Evolutionary conservation across 92 coral and sea anemone species (phyloP), one percentile per base, ranked within the genome.

Genomic region (Phymanthus crucifer): DNA sequence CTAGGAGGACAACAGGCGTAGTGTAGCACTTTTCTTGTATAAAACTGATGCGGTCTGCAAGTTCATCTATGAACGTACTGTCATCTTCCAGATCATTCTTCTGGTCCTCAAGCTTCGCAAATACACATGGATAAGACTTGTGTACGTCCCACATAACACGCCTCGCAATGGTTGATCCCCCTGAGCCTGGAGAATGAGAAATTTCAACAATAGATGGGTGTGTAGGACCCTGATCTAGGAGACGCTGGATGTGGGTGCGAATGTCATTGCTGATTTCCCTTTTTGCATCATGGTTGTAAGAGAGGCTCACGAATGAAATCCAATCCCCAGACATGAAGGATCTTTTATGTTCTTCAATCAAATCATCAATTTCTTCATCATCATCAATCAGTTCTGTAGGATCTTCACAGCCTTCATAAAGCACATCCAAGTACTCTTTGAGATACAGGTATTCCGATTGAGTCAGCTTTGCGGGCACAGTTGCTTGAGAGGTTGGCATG

Each of bases 71-170:
- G 21, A 91, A 91, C 40, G 54, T 50, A 45, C 18, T 69, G 75
- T 93, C 98, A 35, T 93, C 98, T 33, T 91, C 95, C 24, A 78
- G 78, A 40, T 89, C 90, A 70, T 79, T 50, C 26, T 71, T 74
- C 33, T 89, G 87, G 0, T 82, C 74, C 33, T 78, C 73, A n/a
- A 91, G 65, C 21, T 81, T 88, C n/a, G 71, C 86, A 75, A 88
- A 77, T 1, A 93, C 95, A 79, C 98, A 93, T 0, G 98, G 98
- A 40, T 88, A 93, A 1, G 80, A 71, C 65, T 87, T 82, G 73
- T 93, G 98, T 31, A 93, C 80, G 32, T 93, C 93, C 98, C 98
- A 93, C 77, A 93, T 80, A 37, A 93, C 98, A 16, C 98, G 91
- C 37, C 95, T 86, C 29, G 95, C 93, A 52, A 93, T 91, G 2